Conservation (phyloP, 2,113 vertebrate genomes). For the Rhynchomys soricoides region DNA sequence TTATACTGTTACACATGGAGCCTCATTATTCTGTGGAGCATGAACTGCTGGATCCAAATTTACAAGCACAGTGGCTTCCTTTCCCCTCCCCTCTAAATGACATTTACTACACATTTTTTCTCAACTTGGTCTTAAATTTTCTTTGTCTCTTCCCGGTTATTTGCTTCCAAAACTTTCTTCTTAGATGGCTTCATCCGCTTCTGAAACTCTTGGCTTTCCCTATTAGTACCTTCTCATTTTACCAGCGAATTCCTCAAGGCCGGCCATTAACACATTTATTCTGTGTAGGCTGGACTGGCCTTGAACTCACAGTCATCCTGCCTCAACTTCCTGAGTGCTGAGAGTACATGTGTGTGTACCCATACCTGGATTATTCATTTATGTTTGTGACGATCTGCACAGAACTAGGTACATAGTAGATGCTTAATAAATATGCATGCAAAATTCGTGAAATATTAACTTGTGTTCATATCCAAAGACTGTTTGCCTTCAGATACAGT, state of each 20-base stretch:
- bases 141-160: slow-evolving; percentile 49
- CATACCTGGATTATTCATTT: neutral
- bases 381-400: neutral
- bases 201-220: neutral
- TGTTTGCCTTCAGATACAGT: neutral
- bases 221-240: neutral
- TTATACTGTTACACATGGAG: neutral
- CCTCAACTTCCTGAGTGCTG: neutral
- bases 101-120: neutral
- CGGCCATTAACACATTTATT: neutral
- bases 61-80: neutral
- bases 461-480: neutral
- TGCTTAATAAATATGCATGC: neutral
- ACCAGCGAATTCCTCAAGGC: neutral
- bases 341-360: neutral
- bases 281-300: neutral
- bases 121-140: slow-evolving; percentile 34
- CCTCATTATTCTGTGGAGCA: neutral
- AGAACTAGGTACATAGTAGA: neutral
- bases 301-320: neutral
- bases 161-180: slow-evolving; percentile 44
- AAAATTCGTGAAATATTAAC: neutral
- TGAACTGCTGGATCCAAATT: slow-evolving; percentile 9
- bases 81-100: neutral
- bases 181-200: neutral